Evolutionary conservation across 2,797 vertebrate genomes (phyloP).

Genomic region (Megaceryle alcyon): DNA sequence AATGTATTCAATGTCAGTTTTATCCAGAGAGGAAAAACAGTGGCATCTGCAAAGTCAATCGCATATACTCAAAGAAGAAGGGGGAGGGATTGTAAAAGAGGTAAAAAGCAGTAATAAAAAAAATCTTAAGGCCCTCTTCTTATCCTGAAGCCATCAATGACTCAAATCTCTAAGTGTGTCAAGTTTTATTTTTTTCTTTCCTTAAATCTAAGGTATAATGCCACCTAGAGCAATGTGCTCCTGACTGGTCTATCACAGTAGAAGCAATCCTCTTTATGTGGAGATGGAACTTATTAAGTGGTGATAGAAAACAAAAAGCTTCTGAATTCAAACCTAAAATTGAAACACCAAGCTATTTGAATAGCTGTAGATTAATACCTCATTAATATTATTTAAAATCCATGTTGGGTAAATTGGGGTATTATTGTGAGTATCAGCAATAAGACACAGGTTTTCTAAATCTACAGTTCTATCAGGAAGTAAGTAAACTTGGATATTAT

Average conservation of each 20-base stretch:
- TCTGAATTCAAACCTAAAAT: not conserved
- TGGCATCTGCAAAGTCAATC: not conserved
- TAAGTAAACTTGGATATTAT: not conserved
- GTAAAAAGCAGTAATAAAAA: not conserved
- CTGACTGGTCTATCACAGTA: not conserved
- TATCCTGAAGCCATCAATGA: not conserved
- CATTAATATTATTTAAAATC: conserved; percentile 5
- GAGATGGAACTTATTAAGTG: not conserved
- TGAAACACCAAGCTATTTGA: conserved; percentile 13
- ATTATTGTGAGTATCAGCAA: not conserved
- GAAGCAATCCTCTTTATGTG: not conserved
- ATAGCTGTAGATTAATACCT: not conserved
- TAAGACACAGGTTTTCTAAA: not conserved
- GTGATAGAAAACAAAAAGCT: not conserved
- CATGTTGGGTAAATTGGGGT: not conserved
- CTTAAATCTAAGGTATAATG: not conserved
- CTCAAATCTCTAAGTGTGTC: not conserved
- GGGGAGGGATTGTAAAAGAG: not conserved
- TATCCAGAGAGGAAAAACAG: not conserved
- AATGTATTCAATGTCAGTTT: not conserved
- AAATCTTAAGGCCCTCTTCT: not conserved
- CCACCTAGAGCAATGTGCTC: not conserved
- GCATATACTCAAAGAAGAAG: not conserved
- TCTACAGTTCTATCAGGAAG: not conserved
- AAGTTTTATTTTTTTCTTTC: not conserved